Evolutionary conservation across 2,888 invertebrate genomes (phyloP).

Genomic region (Vesta saturnalis): DNA sequence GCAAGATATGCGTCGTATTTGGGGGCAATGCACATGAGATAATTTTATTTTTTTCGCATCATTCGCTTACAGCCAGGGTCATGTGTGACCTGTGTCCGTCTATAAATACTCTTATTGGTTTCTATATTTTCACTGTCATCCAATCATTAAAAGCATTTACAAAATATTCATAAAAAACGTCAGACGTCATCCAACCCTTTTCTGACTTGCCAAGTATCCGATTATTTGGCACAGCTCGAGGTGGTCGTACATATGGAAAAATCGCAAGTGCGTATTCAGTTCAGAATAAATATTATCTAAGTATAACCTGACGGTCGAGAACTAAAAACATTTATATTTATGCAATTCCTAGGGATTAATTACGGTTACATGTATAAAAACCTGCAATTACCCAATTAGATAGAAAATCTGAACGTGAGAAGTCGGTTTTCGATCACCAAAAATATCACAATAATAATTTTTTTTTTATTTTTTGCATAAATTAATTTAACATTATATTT

Average conservation of each 20-base stretch:
- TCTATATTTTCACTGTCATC: background rate
- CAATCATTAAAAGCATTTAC: background rate
- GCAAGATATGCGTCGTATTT: background rate
- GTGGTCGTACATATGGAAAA: constrained; percentile 1
- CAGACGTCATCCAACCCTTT: background rate
- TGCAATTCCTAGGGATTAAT: no score
- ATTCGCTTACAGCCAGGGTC: background rate
- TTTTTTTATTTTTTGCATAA: no score
- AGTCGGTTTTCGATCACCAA: no score
- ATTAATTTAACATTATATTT: no score
- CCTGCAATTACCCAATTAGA: no score
- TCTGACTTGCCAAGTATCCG: background rate
- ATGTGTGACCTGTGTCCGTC: background rate
- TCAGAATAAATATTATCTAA: no score
- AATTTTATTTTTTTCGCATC: background rate
- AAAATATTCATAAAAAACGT: background rate
- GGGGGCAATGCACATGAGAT: background rate
- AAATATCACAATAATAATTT: no score
- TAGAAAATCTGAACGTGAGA: no score
- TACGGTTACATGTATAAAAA: no score
- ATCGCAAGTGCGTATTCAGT: background rate
- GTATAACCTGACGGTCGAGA: no score
- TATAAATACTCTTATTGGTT: background rate
- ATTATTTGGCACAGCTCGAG: background rate
- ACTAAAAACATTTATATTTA: no score